Base-by-base conservation (phyloP, 2,113 vertebrate species). In the Apeltes quadracus region DNA sequence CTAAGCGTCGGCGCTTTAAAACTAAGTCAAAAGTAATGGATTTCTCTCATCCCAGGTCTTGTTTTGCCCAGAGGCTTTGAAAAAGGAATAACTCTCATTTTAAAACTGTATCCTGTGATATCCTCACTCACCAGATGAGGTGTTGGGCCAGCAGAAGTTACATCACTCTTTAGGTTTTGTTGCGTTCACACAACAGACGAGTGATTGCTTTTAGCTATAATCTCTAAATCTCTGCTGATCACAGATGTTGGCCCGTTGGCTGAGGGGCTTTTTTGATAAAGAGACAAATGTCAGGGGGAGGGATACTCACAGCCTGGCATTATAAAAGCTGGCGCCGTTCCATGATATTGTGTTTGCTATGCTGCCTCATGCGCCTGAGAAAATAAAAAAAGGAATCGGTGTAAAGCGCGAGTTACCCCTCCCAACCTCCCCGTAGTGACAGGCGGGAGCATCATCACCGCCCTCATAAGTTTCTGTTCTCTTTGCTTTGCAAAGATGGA, bases 191-290 rank as follows among this genome's bases (percentile, higher is more conserved):
- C 71, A 71, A 72, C 65, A 76, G 72, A 84, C 75, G 75, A 83
- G 79, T 80, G 75, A 83, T 64, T 67, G 81, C 75, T 86, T 77
- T 76, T 90, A 76, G 82, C 84, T 70, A 75, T 76, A 87, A 88
- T 85, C 85, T 86, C 81, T 16, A 56, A 81, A 87, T 81, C 80
- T 87, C 75, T 72, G 76, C 85, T 84, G 79, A 88, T 87, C 89
- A 82, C 82, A 92, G 83, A 89, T 88, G 85, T 84, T 84, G 85
- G 76, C 58, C 77, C 85, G 81, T 84, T 88, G 85, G 87, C 83
- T 84, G 77, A 73, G 83, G 86, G 87, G 73, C 55, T 46, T 88
- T 90, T 87, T 84, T 86, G 90, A 88, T 88, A 87, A 85, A 90
- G 85, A 91, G 84, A 82, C 79, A 86, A 90, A 86, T 79, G 87